A percentile compares a stretch with the other conserved stretches of the same genome.
These are phyloP conservation scores for Brevimyrus niger DNA, from an alignment of 2,113 vertebrate species.

Conservation along the genomic window DNA sequence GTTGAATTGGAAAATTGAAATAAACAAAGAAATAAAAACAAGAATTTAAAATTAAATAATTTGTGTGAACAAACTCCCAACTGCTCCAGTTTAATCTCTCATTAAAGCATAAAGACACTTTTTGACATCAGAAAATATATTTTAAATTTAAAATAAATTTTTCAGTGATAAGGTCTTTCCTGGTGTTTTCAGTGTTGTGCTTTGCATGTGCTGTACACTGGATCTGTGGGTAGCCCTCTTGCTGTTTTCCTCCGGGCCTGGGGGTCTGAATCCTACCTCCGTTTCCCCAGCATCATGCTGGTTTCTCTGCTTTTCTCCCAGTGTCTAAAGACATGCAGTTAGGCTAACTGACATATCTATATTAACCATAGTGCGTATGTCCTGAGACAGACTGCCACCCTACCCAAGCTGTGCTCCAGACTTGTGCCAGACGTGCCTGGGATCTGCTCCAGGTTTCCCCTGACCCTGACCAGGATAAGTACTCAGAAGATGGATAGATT, in stretches of 20 bases:
- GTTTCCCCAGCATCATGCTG: background rate
- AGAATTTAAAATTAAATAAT: background rate
- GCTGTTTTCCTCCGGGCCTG: slow-evolving; percentile 63
- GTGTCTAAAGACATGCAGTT: background rate
- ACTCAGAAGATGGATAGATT: slow-evolving; percentile 43
- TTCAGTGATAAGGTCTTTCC: slow-evolving; percentile 61
- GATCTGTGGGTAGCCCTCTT: slow-evolving; percentile 17
- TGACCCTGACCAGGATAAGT: background rate
- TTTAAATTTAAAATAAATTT: slow-evolving; percentile 47
- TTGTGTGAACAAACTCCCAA: slow-evolving; percentile 34
- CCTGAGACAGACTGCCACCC: background rate
- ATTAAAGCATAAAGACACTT: slow-evolving; percentile 38
- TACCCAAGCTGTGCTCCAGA: background rate
- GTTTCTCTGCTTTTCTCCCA: background rate
- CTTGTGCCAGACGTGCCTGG: background rate
- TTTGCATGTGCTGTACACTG: slow-evolving; percentile 40
- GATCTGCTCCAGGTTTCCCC: background rate
- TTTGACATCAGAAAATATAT: slow-evolving; percentile 53
- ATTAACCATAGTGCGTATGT: background rate
- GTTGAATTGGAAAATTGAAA: background rate
- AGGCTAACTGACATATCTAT: background rate
- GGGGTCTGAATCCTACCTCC: background rate
- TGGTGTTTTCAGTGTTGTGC: slow-evolving; percentile 61
- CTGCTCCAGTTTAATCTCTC: slow-evolving; percentile 44
- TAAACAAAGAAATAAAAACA: background rate